A percentile compares a stretch with the other conserved stretches of the same genome.
Evolutionary conservation across 2,113 vertebrate genomes (phyloP).

Genomic region (Anguilla japonica): DNA sequence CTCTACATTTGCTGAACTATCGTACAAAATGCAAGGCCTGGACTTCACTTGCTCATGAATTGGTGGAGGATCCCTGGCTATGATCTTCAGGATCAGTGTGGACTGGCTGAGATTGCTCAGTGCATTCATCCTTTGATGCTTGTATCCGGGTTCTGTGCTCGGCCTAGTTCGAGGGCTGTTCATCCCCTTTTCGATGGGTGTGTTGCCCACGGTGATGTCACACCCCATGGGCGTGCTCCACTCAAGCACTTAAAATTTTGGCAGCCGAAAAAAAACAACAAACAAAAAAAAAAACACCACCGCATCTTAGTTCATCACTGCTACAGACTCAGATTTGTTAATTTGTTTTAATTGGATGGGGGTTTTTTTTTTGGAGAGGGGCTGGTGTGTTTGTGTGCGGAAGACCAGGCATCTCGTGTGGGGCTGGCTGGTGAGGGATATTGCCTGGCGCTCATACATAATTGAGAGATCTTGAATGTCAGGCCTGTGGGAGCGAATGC

Average conservation of each 20-base stretch:
- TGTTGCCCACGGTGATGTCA: constrained; percentile 35
- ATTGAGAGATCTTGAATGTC: constrained; percentile 82
- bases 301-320: constrained; percentile 69
- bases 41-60: not conserved
- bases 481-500: constrained; percentile 77
- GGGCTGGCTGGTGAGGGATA: constrained; percentile 77
- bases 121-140: not conserved
- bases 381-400: constrained; percentile 65
- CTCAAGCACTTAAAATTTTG: constrained; percentile 58
- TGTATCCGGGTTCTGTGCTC: not conserved
- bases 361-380: constrained; percentile 67
- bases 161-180: not conserved
- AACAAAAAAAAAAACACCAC: constrained; percentile 41
- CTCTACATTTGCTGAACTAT: not conserved
- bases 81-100: not conserved
- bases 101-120: not conserved
- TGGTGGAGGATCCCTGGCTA: not conserved
- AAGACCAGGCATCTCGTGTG: constrained; percentile 80
- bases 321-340: constrained; percentile 77
- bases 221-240: constrained; percentile 34
- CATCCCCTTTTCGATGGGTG: constrained; percentile 30
- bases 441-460: constrained; percentile 82
- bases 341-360: constrained; percentile 73
- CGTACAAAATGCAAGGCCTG: not conserved
- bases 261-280: constrained; percentile 55